Evolutionary conservation across 2,888 invertebrate genomes (phyloP), one percentile per base, ranked within the genome.

Genomic region (Eupithecia dodoneata): DNA sequence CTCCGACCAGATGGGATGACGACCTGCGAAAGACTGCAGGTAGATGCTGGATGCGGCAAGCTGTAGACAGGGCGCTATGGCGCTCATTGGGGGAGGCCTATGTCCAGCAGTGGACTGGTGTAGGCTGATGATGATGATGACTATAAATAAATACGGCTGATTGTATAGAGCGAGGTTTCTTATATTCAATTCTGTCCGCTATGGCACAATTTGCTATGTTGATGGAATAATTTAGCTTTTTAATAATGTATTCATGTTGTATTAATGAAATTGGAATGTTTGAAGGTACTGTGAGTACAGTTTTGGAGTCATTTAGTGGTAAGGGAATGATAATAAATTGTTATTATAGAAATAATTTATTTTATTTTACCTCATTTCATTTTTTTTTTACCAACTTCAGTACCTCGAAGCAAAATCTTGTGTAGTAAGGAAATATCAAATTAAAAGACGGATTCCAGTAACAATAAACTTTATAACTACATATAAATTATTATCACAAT

Each of bases 401-500:
- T 30, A 42, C 66, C 66, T 66, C n/a, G n/a, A 55, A 59, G 18
- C 7, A 18, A 18, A 59, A 18, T 10, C 18, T 18, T 10, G n/a
- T n/a, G n/a, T 65, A 10, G 4, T 10, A 30, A 15, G 66, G 42
- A 65, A 41, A 42, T 15, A 66, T 15, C 2, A 42, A 66, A 42
- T 15, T 4, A 10, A 69, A 69, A 44, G 45, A 45, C 69, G 9
- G 42, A 45, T 45, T 73, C 47, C 63, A 76, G 59, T 77, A 79
- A 73, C 59, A 79, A 76, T 65, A 77, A 69, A 67, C 30, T 78
- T 76, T 75, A 69, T 44, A 10, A 0, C 4, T 49, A 47, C n/a
- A 79, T 76, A 73, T 55, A 74, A 73, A 77, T 74, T 70, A 71
- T 76, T 74, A 80, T 80, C 77, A 80, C 79, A 80, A 69, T 80